Evolutionary conservation across 2,888 invertebrate genomes (phyloP), one percentile per base, ranked within the genome.

Genomic region (Stegophylla sp.): DNA sequence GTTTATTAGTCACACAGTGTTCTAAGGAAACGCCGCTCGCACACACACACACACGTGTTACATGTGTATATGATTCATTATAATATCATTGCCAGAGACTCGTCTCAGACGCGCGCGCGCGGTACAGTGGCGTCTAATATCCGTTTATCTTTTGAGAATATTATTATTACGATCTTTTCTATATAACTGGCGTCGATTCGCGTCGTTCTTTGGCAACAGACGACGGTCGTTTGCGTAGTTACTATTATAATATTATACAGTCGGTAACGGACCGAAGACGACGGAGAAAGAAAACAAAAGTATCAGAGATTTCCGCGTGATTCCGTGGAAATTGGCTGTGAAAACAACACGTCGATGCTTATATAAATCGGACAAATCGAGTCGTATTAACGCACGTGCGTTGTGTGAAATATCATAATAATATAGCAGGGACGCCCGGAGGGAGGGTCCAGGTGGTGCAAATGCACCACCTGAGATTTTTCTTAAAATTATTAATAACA

Each of bases 1-100:
- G 64, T 59, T 15, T 69, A 69, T 77, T 77, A 77, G 77, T 77
- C 77, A 77, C 77, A 77, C 77, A 48, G 69, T 59, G 17, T 59
- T 76, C 48, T 48, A 15, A 69, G 59, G 59, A 77, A 77, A 69
- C 15, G n/a, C n/a, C n/a, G n/a, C n/a, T n/a, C n/a, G 15, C 1
- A 12, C 17, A 20, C 34, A 13, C 77, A 48, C 20, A 45, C 23
- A 28, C 56, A 28, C 4, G 13, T 43, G 66, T n/a, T 34, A 28
- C 56, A 59, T n/a, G 12, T 59, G 77, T 45, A 56, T 67, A 77
- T 69, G 77, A 77, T 69, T 77, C 69, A 77, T 77, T 77, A 34
- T 34, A 77, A 69, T 48, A 69, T 48, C 69, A 43, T 59, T 20
- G 48, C 53, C 76, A 20, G 56, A 76, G 41, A 64, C 13, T 13